Percentiles rank a stretch among this genome's conserved stretches.
Conservation (phyloP, 2,797 vertebrate genomes). For the Hypotaenidia philippensis region DNA sequence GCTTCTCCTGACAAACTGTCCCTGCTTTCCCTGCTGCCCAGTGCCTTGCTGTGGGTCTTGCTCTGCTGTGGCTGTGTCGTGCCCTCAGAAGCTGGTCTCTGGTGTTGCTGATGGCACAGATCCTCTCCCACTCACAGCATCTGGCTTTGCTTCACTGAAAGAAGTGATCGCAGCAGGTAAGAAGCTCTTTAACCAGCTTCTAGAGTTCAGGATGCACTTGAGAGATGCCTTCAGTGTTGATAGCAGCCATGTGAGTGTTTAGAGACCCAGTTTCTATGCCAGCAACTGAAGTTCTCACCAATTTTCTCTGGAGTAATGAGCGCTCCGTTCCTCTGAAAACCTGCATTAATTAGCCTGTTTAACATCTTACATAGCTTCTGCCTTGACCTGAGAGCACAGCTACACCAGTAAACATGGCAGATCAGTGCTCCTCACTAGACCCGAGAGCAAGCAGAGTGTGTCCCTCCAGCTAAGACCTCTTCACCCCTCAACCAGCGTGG, state of each 20-base stretch:
- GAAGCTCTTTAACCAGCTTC: not conserved
- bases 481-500: not conserved
- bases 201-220: not conserved
- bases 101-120: accelerated
- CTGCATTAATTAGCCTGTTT: not conserved
- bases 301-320: not conserved
- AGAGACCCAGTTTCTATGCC: not conserved
- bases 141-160: not conserved
- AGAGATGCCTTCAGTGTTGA: not conserved
- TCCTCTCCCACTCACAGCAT: not conserved
- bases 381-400: not conserved
- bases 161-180: not conserved
- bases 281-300: not conserved
- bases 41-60: not conserved
- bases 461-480: not conserved
- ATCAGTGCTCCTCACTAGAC: accelerated
- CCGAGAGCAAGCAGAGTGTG: not conserved
- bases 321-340: not conserved
- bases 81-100: not conserved
- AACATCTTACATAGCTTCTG: not conserved
- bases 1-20: not conserved
- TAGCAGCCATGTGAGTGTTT: not conserved
- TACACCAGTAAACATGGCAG: not conserved
- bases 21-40: not conserved
- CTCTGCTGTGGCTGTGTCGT: not conserved